These are phyloP conservation scores for Hirudinaria manillensis DNA, from an alignment of 2,888 invertebrate genomes.

Conservation along the genomic window DNA sequence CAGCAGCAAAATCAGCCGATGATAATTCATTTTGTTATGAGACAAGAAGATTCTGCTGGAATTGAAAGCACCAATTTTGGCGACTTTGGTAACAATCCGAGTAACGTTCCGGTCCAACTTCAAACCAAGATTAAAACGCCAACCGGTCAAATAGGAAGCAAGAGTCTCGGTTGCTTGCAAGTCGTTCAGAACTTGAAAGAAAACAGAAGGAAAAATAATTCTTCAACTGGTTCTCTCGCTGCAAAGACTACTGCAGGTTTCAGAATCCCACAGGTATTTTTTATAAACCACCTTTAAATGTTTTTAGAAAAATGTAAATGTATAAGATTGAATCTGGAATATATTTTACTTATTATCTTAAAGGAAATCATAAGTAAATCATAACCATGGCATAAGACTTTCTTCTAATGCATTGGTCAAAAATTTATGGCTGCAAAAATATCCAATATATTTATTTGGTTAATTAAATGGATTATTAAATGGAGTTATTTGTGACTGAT, in stretches of 20 bases:
- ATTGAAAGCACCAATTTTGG: neutral
- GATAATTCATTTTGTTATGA: neutral
- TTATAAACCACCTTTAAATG: too few relatives aligned
- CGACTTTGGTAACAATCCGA: neutral
- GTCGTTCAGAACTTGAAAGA: neutral
- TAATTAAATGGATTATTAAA: too few relatives aligned
- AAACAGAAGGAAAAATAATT: neutral
- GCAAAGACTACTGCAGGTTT: neutral
- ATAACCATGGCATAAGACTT: too few relatives aligned
- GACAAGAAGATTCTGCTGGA: neutral
- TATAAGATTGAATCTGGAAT: too few relatives aligned
- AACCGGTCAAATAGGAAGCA: neutral
- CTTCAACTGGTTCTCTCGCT: neutral
- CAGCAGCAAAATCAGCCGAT: conserved; percentile 10
- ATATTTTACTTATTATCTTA: too few relatives aligned
- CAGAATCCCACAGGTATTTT: neutral
- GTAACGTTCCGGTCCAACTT: neutral
- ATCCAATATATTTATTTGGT: neutral
- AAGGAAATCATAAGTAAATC: too few relatives aligned
- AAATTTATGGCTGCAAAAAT: neutral
- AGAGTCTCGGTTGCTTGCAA: conserved; percentile 10
- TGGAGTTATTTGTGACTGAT: too few relatives aligned
- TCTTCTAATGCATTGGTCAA: too few relatives aligned
- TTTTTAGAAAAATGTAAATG: too few relatives aligned
- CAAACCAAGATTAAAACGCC: neutral